Conservation (phyloP, 2,888 invertebrate genomes). For the Lordiphosa fenestrarum region DNA sequence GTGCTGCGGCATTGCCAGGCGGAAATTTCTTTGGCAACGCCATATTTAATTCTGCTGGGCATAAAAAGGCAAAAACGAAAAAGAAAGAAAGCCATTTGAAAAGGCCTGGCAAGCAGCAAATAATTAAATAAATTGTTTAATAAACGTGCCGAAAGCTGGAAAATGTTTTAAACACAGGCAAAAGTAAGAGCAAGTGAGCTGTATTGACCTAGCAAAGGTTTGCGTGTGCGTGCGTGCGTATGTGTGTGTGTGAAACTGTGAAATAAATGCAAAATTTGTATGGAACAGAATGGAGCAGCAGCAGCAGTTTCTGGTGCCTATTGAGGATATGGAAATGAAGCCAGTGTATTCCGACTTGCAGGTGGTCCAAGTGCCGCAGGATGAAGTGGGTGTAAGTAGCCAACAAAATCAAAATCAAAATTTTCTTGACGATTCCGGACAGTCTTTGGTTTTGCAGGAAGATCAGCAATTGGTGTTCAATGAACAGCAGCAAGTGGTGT, state of each 20-base stretch:
- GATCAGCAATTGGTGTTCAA: constrained; percentile 79
- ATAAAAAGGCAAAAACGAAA: constrained; percentile 39
- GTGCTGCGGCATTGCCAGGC: constrained; percentile 55
- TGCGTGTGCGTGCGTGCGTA: constrained; percentile 12
- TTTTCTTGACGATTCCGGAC: not conserved
- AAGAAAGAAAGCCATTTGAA: constrained; percentile 6
- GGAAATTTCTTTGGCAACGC: constrained; percentile 58
- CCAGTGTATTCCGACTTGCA: constrained; percentile 84
- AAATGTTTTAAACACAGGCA: too few relatives aligned
- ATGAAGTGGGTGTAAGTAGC: constrained; percentile 75
- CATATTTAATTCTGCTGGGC: constrained; percentile 77
- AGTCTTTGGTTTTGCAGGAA: constrained; percentile 73
- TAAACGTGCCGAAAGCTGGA: not conserved
- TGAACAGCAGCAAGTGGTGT: constrained; percentile 80
- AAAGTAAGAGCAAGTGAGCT: not conserved
- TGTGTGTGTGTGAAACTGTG: constrained; percentile 26
- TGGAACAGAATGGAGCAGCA: constrained; percentile 75
- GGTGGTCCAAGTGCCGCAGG: constrained; percentile 77
- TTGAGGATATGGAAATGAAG: constrained; percentile 84
- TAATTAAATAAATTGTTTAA: not conserved
- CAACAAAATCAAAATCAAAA: not conserved
- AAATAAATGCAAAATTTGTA: constrained; percentile 21
- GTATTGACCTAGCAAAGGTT: not conserved
- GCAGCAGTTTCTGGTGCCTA: constrained; percentile 86
- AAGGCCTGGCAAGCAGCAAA: not conserved